Evolutionary conservation across 92 coral and sea anemone species (phyloP), one percentile per base, ranked within the genome.

Genomic region (Phenganax stokvisi): DNA sequence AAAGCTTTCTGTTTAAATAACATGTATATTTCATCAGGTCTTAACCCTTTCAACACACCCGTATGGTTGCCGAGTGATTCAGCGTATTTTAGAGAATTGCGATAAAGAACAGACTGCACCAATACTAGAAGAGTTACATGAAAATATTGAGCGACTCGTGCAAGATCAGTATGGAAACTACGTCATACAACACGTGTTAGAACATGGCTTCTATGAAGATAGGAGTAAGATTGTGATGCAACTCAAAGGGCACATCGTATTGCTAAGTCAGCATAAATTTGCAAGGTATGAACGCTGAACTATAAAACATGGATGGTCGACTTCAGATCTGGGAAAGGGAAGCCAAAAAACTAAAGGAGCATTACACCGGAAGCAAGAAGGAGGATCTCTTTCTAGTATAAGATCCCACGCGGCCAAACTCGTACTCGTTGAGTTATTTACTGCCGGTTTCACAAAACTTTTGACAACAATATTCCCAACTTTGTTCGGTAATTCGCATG

Each of bases 111-210:
- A 96, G 71, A 96, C 99, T 12, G 44, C 83, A 20, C 97, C 97
- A 9, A 92, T 96, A 59, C 87, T 96, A 61, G 87, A 80, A 27
- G 99, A 96, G 74, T 89, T 96, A 13, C 99, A 91, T 72, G 96
- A 92, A 27, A 93, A 92, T 62, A 92, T 97, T 0, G 97, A 96
- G 27, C 85, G 99, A 29, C 94, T 96, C 8, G 99, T 96, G 8
- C 99, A 96, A 84, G 99, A 96, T 77, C 99, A 96, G 80, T 96
- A 96, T 60, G 99, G 99, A 8, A 96, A 96, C 87, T 96, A 96
- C 72, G 99, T 96, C 56, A 96, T 96, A 9, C 99, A 96, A 12
- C 99, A 96, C 52, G 99, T 96, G 30, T 66, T 96, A 83, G 99
- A 96, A 73, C 99, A 96, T 68, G 99, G 99, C 55, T 90, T 97